Evolutionary conservation across 2,797 vertebrate genomes (phyloP).

Genomic region (Leptatherina wallacei): DNA sequence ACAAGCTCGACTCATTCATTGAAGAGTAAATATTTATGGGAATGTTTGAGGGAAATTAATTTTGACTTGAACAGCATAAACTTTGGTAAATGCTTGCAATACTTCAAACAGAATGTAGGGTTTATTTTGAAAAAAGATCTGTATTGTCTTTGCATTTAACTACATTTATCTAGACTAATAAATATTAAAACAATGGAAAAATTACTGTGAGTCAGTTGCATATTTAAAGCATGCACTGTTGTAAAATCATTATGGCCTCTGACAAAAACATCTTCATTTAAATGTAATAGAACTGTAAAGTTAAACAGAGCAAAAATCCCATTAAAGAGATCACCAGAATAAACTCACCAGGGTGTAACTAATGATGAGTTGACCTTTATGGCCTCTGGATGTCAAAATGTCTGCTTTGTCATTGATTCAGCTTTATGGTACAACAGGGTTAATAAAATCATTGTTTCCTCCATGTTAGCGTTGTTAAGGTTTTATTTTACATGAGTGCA

Average conservation of each 20-base stretch:
- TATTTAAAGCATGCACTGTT: constrained; percentile 28
- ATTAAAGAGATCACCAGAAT: constrained; percentile 57
- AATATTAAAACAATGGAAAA: not conserved
- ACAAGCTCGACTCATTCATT: not conserved
- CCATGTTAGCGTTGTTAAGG: constrained; percentile 44
- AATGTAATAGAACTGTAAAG: constrained; percentile 45
- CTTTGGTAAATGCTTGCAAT: not conserved
- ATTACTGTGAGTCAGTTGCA: not conserved
- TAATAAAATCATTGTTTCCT: constrained; percentile 65
- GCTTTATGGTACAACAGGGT: constrained; percentile 48
- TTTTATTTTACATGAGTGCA: constrained; percentile 53
- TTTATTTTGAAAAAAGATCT: not conserved
- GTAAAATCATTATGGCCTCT: constrained; percentile 40
- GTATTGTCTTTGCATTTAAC: not conserved
- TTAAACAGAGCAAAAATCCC: constrained; percentile 74
- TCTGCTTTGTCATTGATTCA: constrained; percentile 18
- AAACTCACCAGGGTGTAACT: constrained; percentile 59
- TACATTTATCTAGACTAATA: too few species aligned
- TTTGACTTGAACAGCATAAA: not conserved
- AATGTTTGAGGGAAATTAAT: not conserved
- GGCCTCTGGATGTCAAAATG: constrained; percentile 40
- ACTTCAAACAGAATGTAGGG: not conserved
- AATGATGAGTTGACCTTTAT: constrained; percentile 69
- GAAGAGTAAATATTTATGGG: not conserved
- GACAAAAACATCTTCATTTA: constrained; percentile 44